phyloP scores from a whole-genome alignment of 1,140 invertebrate genomes.

The Cheumatopsyche charites region DNA sequence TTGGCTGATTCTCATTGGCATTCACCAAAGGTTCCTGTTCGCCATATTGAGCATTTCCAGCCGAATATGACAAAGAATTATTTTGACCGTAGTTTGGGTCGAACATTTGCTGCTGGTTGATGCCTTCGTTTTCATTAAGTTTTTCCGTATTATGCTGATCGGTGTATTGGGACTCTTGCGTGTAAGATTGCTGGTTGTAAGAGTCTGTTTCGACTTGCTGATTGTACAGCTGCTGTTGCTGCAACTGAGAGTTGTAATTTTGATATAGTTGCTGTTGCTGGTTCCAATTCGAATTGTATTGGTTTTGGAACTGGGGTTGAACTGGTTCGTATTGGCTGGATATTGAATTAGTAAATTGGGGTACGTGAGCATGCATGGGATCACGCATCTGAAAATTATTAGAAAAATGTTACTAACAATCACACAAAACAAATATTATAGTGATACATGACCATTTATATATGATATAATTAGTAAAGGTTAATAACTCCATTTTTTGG shows the following conservation, averaged over 20 bases:
- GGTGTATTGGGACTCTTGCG: slow-evolving; percentile 34
- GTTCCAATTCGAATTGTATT: slow-evolving; percentile 50
- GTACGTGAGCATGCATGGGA: neutral
- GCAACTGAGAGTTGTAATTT: slow-evolving; percentile 56
- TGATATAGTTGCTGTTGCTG: slow-evolving; percentile 54
- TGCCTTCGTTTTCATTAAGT: slow-evolving; percentile 33
- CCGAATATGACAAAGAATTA: slow-evolving; percentile 35
- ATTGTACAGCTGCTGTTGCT: slow-evolving; percentile 52
- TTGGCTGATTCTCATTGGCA: neutral
- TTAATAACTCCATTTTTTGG: too few relatives aligned
- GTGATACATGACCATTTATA: too few relatives aligned
- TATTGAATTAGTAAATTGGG: slow-evolving; percentile 28
- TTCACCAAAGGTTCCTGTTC: neutral
- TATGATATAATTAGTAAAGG: too few relatives aligned
- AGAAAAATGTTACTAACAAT: neutral
- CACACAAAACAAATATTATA: too few relatives aligned
- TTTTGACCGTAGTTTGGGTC: slow-evolving; percentile 32
- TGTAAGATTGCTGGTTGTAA: slow-evolving; percentile 42
- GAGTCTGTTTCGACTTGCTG: slow-evolving; percentile 17
- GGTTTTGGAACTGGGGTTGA: slow-evolving; percentile 30
- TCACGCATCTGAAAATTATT: slow-evolving; percentile 11
- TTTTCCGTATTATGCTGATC: slow-evolving; percentile 43
- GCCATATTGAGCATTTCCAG: neutral
- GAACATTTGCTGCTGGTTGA: slow-evolving; percentile 35
- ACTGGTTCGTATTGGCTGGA: slow-evolving; percentile 33